Evolutionary conservation across 2,113 vertebrate species (phyloP).

Genomic region (Willisornis vidua): DNA sequence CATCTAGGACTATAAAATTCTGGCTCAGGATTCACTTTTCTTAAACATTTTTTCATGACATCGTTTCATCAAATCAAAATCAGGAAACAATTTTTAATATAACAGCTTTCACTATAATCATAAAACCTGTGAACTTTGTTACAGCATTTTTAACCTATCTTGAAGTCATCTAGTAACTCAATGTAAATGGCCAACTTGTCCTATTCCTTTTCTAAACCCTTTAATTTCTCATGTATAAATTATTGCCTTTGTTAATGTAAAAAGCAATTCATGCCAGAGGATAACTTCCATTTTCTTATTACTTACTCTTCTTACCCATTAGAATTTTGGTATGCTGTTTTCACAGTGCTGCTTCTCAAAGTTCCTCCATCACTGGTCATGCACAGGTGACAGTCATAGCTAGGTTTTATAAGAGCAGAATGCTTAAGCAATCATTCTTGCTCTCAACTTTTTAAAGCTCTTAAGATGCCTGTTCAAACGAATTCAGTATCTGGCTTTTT

Average conservation of each 20-base stretch:
- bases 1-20: background rate
- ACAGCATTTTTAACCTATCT: background rate
- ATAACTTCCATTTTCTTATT: background rate
- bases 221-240: background rate
- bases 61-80: background rate
- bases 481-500: background rate
- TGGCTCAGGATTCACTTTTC: background rate
- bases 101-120: background rate
- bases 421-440: accelerated
- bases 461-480: background rate
- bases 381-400: accelerated
- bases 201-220: background rate
- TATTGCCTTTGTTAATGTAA: background rate
- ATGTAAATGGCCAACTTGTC: background rate
- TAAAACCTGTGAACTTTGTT: background rate
- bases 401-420: background rate
- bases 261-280: background rate
- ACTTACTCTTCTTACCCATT: background rate
- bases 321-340: background rate
- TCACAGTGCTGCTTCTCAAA: background rate
- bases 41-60: background rate
- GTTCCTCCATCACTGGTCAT: accelerated
- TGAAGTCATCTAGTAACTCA: background rate
- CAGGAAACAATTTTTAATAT: background rate
- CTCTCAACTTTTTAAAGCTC: background rate